Conservation (phyloP, 2,888 invertebrate genomes). For the Coelopa pilipes region DNA sequence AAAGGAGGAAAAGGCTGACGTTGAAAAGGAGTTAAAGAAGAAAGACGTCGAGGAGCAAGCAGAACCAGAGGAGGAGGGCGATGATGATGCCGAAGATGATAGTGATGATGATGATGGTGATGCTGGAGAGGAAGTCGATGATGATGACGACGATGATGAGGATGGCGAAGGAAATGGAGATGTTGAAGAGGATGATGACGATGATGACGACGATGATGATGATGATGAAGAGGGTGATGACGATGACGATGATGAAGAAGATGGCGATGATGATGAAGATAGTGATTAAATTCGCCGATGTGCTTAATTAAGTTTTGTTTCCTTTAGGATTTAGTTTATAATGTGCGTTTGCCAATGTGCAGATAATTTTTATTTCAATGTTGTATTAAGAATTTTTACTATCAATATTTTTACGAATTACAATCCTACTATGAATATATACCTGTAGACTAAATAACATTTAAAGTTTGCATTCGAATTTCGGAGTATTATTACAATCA, state of each 20-base stretch:
- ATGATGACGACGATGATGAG: slow-evolving; percentile 43
- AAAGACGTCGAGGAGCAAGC: slow-evolving; percentile 24
- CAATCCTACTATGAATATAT: too few species aligned
- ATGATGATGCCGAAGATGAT: slow-evolving; percentile 41
- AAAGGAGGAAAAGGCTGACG: slow-evolving; percentile 66
- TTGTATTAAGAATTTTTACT: neutral
- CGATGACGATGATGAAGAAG: slow-evolving; percentile 39
- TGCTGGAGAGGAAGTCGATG: slow-evolving; percentile 44
- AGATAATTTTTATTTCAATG: slow-evolving; percentile 2
- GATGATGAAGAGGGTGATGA: slow-evolving; percentile 48
- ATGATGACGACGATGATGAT: slow-evolving; percentile 41
- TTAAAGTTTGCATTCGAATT: too few species aligned
- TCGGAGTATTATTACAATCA: too few species aligned
- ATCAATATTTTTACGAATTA: neutral
- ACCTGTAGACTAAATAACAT: too few species aligned
- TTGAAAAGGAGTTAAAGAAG: slow-evolving; percentile 69
- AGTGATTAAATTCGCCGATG: slow-evolving; percentile 34
- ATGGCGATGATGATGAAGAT: slow-evolving; percentile 45
- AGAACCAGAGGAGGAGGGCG: slow-evolving; percentile 38
- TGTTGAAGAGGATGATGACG: slow-evolving; percentile 42
- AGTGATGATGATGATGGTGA: slow-evolving; percentile 44
- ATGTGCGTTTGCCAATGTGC: slow-evolving; percentile 10
- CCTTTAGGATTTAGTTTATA: slow-evolving; percentile 11
- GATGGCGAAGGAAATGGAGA: slow-evolving; percentile 45
- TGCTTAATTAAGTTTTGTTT: slow-evolving; percentile 16